These are phyloP conservation scores for Thunnus thynnus DNA, from an alignment of 2,113 vertebrate genomes.

Conservation along the genomic window DNA sequence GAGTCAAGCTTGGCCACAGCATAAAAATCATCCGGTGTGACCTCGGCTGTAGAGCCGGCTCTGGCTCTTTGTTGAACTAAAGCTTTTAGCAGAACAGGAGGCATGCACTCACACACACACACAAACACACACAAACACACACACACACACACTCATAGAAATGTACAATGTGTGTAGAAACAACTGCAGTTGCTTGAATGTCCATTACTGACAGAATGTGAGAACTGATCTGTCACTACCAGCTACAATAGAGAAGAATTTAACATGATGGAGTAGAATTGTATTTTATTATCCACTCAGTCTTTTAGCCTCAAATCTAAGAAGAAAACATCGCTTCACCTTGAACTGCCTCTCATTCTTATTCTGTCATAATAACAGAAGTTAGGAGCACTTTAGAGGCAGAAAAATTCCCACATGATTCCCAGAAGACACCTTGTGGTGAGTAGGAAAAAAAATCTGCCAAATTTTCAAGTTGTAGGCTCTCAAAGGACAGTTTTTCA, in stretches of 20 bases:
- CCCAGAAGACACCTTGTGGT: background rate
- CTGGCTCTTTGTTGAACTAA: background rate
- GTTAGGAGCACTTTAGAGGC: background rate
- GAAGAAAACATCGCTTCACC: background rate
- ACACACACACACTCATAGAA: background rate
- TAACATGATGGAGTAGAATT: background rate
- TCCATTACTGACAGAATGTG: background rate
- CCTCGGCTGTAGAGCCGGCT: background rate
- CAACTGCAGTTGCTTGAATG: background rate
- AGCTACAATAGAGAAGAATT: no score
- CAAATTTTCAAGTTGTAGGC: slow-evolving; percentile 5
- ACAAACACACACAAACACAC: background rate
- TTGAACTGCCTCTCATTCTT: background rate
- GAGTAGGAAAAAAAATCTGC: slow-evolving; percentile 1
- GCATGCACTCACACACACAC: background rate
- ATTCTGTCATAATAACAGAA: background rate
- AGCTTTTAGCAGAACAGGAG: slow-evolving; percentile 16
- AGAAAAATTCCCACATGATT: background rate
- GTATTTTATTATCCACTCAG: background rate
- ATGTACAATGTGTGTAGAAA: background rate
- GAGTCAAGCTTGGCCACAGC: background rate
- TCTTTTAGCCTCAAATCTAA: background rate
- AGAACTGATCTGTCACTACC: background rate
- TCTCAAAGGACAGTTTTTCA: slow-evolving; percentile 14
- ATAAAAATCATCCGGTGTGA: background rate